Evolutionary conservation across 2,888 invertebrate species (phyloP), one percentile per base, ranked within the genome.

Genomic region (Gibbula magus): DNA sequence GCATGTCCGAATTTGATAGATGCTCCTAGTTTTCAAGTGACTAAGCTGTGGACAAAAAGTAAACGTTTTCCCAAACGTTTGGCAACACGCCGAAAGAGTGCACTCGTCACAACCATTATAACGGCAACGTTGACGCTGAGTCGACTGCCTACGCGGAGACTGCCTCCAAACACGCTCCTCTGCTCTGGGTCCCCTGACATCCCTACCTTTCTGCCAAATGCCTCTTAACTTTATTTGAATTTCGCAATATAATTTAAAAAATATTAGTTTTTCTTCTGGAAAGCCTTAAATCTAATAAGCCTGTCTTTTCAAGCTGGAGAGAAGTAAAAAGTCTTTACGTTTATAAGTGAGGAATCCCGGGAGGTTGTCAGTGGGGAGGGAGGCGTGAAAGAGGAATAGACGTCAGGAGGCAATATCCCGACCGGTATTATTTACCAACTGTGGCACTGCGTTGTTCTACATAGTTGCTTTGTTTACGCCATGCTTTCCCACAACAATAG

Each of bases 401-500:
- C 39, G 70, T 35, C 70, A 70, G 32, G 39, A 35, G 32, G 32
- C 70, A 70, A 70, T 70, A 10, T 75, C 29, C 79, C 67, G 22
- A 18, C 22, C 66, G 52, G 75, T 25, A 56, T 75, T 75, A 75
- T 79, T 75, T 75, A 61, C 75, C 75, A 66, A 66, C 53, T 75
- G 75, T 56, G 70, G 32, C 75, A 54, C 61, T 16, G n/a, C 39
- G 56, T 75, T 66, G 61, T 79, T 70, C 75, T 79, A 66, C 75
- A 75, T 79, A 79, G 73, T 75, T 61, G 79, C 75, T 61, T 75
- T 79, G 79, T 79, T 79, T 79, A 51, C 79, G 75, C 79, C 79
- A 51, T 20, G 25, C 75, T 53, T 79, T 79, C 78, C 70, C 83
- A 81, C 83, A 83, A 81, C 81, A 79, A 73, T 75, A 53, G 70